Evolutionary conservation across 2,888 invertebrate species (phyloP), one percentile per base, ranked within the genome.

Genomic region (Teleogryllus oceanicus): DNA sequence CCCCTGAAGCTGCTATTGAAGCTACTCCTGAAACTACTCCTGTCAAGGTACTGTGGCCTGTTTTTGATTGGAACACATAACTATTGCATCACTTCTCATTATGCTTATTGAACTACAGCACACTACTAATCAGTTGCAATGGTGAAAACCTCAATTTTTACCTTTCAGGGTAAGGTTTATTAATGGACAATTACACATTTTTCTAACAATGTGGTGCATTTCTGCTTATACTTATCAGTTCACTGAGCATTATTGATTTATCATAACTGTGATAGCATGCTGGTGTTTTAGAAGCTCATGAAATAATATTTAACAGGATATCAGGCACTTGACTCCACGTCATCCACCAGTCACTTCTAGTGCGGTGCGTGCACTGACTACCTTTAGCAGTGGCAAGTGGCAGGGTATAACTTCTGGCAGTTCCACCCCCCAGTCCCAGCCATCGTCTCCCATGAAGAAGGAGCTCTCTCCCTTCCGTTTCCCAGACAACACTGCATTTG

Each of bases 11-110:
- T 76, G 96, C 95, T 50, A 93, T 96, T 80, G 96, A 96, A 88
- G 95, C 95, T 5, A 96, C 95, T 11, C 96, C 96, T 1, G 95
- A 96, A 88, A 95, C 95, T 77, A 96, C 95, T 74, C 95, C 96
- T 3, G 90, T 94, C 37, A 93, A 94, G 86, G 94, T 81, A 79
- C 62, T 62, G 62, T 62, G n/a, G 62, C 62, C n/a, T 62, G 62
- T 18, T 62, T 62, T 62, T 62, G 62, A 62, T 62, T 62, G 62
- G 37, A 37, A 37, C 37, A 37, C 37, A 37, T 37, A 37, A 37
- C 37, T 37, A 8, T 37, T 37, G 37, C 37, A 37, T 37, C 37
- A 37, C 37, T 37, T 37, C 8, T 37, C 37, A 37, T 37, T 37
- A 37, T 37, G 37, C 37, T 37, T 37, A 37, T 37, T 5, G 8